Base-by-base conservation (phyloP, 2,113 vertebrate genomes). In the Pycnonotus jocosus region DNA sequence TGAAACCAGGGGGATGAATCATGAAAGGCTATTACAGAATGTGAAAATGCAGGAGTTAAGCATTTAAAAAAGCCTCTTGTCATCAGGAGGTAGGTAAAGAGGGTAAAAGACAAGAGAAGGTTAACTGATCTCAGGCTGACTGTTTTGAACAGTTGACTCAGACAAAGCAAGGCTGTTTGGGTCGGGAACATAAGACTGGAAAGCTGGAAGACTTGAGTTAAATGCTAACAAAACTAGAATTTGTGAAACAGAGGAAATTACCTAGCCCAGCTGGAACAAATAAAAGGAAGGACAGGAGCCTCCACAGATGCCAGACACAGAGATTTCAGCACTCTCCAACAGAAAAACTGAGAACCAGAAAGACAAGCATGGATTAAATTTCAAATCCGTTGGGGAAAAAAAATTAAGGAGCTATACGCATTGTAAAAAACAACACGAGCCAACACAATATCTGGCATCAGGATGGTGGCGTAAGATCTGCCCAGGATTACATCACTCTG, bases 401-500 rank as follows among this genome's bases (percentile, higher is more conserved):
- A 47, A 45, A 68, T 31, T 40, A 66, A 77, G 56, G 45, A 83
- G 42, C 71, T 35, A 20, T 58, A 62, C 58, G 48, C 33, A 15
- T 42, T 13, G 62, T 45, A 88, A 72, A 27, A 88, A 94, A 88
- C 80, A 95, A 80, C 68, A 47, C 0, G 15, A 88, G 51, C 71
- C 88, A 66, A 57, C 38, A 92, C 82, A 93, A 80, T 93, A 50
- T 76, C 88, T 96, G 96, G 95, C 95, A 57, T 77, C 9, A 47
- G 92, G 76, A 50, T 22, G 74, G 50, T 82, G 88, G 79, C 23
- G 50, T 73, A 72, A 92, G 76, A 57, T 93, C 85, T 90, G 66
- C 76, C 45, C 37, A 58, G 79, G 88, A 82, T 96, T 65, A 96
- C 92, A 80, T 96, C 96, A 96, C 71, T 86, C 44, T 3, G 22